Evolutionary conservation across 2,797 vertebrate genomes (phyloP).

Genomic region (Steatocranus sp.): DNA sequence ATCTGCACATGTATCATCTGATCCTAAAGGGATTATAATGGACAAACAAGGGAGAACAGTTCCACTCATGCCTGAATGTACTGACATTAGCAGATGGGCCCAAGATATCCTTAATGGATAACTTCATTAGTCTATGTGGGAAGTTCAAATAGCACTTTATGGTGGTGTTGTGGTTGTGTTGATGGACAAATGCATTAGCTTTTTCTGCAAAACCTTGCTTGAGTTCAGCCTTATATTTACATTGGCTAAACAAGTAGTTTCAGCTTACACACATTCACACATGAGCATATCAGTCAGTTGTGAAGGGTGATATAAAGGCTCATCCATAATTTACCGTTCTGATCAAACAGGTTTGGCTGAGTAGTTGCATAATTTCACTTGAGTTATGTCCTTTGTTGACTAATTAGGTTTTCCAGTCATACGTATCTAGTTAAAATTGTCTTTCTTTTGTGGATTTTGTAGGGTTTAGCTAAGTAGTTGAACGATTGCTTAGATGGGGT

Average conservation of each 20-base stretch:
- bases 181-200: slow-evolving; percentile 30
- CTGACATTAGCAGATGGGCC: slow-evolving; percentile 24
- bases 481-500: slow-evolving; percentile 47
- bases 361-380: neutral
- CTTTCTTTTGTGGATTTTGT: slow-evolving; percentile 3
- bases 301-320: neutral
- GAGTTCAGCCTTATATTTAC: neutral
- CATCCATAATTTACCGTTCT: neutral
- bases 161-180: slow-evolving; percentile 14
- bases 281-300: neutral
- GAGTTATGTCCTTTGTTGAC: neutral
- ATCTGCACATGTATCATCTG: neutral
- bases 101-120: slow-evolving; percentile 49
- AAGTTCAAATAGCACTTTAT: slow-evolving; percentile 32
- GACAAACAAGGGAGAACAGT: neutral
- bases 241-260: neutral
- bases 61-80: slow-evolving; percentile 14
- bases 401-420: neutral
- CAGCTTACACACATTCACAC: neutral
- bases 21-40: slow-evolving; percentile 7
- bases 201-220: neutral
- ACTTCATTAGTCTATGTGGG: slow-evolving; percentile 38
- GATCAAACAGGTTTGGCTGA: neutral
- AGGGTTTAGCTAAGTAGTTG: neutral
- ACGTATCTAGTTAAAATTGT: neutral